These are phyloP conservation scores for Brachionichthys hirsutus DNA, from an alignment of 2,113 vertebrate species.

Conservation along the genomic window DNA sequence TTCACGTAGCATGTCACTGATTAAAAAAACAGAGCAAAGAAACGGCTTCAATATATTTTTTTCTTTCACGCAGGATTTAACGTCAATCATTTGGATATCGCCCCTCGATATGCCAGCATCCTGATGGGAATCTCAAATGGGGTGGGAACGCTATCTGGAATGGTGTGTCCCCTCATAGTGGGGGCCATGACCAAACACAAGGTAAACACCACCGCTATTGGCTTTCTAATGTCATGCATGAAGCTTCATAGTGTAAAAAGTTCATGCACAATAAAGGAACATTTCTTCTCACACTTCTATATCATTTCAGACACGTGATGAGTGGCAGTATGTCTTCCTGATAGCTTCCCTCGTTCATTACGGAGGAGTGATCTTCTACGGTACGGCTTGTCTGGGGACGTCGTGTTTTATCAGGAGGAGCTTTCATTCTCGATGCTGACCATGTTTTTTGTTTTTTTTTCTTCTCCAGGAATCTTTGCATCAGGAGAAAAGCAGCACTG, in stretches of 20 bases:
- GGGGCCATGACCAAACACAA: slow-evolving; percentile 97
- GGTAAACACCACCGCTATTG: slow-evolving; percentile 64
- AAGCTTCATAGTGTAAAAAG: neutral
- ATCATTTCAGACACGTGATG: slow-evolving; percentile 83
- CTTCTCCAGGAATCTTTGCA: slow-evolving; percentile 88
- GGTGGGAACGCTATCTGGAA: slow-evolving; percentile 90
- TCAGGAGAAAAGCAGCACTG: slow-evolving; percentile 97
- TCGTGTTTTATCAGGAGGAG: neutral
- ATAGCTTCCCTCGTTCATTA: slow-evolving; percentile 87
- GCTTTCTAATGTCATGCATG: neutral
- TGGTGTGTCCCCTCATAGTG: slow-evolving; percentile 93
- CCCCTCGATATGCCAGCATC: slow-evolving; percentile 92
- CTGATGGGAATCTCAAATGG: slow-evolving; percentile 95
- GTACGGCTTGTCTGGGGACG: slow-evolving; percentile 55
- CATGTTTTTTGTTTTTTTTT: slow-evolving; percentile 62
- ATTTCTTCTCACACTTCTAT: neutral
- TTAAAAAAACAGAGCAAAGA: neutral
- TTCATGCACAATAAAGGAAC: neutral
- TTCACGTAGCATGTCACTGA: neutral
- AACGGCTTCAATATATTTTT: neutral
- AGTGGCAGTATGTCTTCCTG: slow-evolving; percentile 92
- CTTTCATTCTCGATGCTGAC: neutral
- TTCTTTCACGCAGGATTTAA: slow-evolving; percentile 82
- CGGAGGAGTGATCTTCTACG: slow-evolving; percentile 82
- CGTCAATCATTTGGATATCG: slow-evolving; percentile 92